Evolutionary conservation across 2,888 invertebrate species (phyloP).

Genomic region (Cataglyphis albicans): DNA sequence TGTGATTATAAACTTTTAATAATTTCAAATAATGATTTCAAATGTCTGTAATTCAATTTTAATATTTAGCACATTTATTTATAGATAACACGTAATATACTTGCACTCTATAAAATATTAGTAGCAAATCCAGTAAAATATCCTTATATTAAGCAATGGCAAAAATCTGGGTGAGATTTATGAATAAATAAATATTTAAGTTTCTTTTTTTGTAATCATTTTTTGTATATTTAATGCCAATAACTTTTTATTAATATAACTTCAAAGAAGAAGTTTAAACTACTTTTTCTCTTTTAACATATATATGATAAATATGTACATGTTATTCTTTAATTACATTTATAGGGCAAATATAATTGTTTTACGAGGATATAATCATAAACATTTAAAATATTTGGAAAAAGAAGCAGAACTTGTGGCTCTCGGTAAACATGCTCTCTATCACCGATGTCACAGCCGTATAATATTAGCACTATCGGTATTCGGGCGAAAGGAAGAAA

Average conservation of each 20-base stretch:
- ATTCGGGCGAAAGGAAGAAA: slow-evolving; percentile 86
- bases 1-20: not conserved
- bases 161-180: slow-evolving; percentile 70
- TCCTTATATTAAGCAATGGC: slow-evolving; percentile 71
- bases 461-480: slow-evolving; percentile 85
- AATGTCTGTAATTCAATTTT: slow-evolving; percentile 12
- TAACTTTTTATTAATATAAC: not conserved
- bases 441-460: slow-evolving; percentile 61
- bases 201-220: not conserved
- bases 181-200: not conserved
- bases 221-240: not conserved
- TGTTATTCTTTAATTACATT: not conserved
- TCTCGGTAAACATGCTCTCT: slow-evolving; percentile 65
- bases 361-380: slow-evolving; percentile 74
- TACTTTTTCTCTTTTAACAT: not conserved
- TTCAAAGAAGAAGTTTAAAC: not conserved
- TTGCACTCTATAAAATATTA: slow-evolving; percentile 69
- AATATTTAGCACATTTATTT: slow-evolving; percentile 16
- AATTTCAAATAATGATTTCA: not conserved
- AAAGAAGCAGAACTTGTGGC: slow-evolving; percentile 69
- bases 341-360: slow-evolving; percentile 72
- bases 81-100: slow-evolving; percentile 75
- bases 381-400: slow-evolving; percentile 75
- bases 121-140: slow-evolving; percentile 60
- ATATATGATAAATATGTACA: not conserved